Conservation (phyloP, 2,113 vertebrate species). For the Cheilinus undulatus region DNA sequence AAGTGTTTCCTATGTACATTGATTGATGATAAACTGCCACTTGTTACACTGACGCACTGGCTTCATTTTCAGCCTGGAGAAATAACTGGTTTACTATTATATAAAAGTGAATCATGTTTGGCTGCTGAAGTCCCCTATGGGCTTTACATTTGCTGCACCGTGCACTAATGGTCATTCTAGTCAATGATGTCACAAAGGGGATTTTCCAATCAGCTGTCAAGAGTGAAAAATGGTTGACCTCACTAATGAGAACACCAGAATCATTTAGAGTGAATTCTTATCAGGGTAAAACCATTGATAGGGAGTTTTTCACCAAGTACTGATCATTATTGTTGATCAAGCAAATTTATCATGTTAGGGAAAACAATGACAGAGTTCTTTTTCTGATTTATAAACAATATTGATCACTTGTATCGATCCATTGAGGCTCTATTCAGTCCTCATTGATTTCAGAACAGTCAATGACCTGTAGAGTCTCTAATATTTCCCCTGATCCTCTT, state of each 20-base stretch:
- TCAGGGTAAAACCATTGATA: not conserved
- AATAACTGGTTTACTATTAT: too few species aligned
- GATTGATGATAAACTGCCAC: too few species aligned
- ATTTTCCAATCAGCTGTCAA: not conserved
- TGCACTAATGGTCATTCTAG: not conserved
- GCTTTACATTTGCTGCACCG: not conserved
- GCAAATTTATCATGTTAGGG: not conserved
- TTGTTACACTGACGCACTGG: too few species aligned
- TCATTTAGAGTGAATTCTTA: not conserved
- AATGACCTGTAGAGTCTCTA: not conserved
- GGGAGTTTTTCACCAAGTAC: constrained; percentile 10
- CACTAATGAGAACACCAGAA: not conserved
- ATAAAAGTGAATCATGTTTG: too few species aligned
- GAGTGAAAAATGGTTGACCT: not conserved
- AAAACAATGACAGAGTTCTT: not conserved
- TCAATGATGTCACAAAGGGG: not conserved
- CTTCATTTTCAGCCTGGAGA: too few species aligned
- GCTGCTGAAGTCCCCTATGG: not conserved
- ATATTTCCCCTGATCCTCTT: constrained; percentile 23
- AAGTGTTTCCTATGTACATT: too few species aligned
- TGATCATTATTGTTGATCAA: constrained; percentile 3
- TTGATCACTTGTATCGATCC: not conserved
- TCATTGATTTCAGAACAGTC: not conserved
- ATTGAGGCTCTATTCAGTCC: not conserved
- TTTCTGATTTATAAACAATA: constrained; percentile 5